phyloP scores from a whole-genome alignment of 1,140 invertebrate genomes.

The Melanaphis sacchari region DNA sequence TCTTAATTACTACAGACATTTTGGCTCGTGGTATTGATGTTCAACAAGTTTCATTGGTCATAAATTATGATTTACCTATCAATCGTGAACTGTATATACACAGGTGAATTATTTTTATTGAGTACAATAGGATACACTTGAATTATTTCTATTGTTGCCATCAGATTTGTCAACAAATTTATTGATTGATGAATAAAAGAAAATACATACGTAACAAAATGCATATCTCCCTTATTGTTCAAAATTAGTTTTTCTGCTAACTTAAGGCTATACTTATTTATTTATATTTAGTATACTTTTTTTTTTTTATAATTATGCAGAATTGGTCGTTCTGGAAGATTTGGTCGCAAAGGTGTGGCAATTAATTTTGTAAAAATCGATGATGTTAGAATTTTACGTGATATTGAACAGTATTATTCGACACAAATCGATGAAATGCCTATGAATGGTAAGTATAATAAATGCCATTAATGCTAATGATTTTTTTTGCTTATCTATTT shows the following conservation, averaged over 20 bases:
- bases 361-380: constrained; percentile 99
- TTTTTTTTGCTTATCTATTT: neutral
- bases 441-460: constrained; percentile 83
- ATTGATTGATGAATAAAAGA: neutral
- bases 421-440: constrained; percentile 99
- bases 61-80: constrained; percentile 99
- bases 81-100: constrained; percentile 99
- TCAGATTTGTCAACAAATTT: neutral
- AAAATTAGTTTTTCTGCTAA: too few species aligned
- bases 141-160: neutral
- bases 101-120: constrained; percentile 67
- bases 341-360: constrained; percentile 98
- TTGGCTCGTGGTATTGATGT: constrained; percentile 99
- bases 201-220: neutral
- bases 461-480: neutral
- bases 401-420: constrained; percentile 99
- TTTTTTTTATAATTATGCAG: constrained; percentile 62
- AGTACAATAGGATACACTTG: neutral
- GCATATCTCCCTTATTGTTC: neutral
- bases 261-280: neutral
- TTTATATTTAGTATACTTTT: neutral
- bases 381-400: constrained; percentile 96
- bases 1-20: constrained; percentile 98
- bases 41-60: constrained; percentile 95
- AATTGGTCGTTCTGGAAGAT: constrained; percentile 96